Evolutionary conservation across 2,888 invertebrate genomes (phyloP).

Genomic region (Orgyia antiqua): DNA sequence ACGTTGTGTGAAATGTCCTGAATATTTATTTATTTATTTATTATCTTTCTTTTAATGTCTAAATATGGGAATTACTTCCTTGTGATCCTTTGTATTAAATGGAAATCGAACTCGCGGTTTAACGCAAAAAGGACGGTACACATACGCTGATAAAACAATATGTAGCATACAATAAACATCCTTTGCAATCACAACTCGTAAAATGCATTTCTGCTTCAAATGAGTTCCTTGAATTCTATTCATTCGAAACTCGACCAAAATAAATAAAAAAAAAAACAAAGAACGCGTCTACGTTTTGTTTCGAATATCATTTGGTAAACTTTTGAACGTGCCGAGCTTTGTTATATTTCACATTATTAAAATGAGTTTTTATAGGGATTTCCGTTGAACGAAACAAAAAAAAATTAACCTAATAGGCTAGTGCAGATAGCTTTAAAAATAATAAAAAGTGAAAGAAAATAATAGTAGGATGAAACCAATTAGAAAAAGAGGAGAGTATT

Average conservation of each 20-base stretch:
- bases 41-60: no score
- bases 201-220: conserved; percentile 5
- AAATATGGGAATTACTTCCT: no score
- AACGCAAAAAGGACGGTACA: no score
- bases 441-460: no score
- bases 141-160: background rate
- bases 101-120: no score
- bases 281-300: conserved; percentile 13
- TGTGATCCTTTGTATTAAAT: no score
- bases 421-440: no score
- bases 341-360: conserved; percentile 3
- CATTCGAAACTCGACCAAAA: conserved; percentile 5
- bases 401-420: no score
- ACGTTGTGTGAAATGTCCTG: no score
- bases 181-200: background rate
- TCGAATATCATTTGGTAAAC: conserved; percentile 6
- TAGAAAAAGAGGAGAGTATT: no score
- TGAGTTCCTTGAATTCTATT: conserved; percentile 7
- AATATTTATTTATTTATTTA: no score
- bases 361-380: conserved; percentile 5
- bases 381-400: conserved; percentile 1
- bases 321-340: conserved; percentile 11
- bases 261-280: conserved; percentile 14
- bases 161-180: background rate
- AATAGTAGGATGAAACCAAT: no score